Evolutionary conservation across 2,888 invertebrate species (phyloP), one percentile per base, ranked within the genome.

Genomic region (Lydus trimaculatus): DNA sequence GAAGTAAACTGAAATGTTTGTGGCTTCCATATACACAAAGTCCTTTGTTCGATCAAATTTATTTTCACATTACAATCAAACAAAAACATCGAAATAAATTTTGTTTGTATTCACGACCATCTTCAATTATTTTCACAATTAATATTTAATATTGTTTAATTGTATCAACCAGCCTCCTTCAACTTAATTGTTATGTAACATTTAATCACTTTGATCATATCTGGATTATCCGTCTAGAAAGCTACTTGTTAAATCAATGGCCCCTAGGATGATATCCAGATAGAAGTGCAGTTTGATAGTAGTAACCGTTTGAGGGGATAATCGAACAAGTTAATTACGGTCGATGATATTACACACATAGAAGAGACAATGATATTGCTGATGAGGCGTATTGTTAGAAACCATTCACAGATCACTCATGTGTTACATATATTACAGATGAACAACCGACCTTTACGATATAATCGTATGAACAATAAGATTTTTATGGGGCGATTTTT

Each of bases 281-380:
- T 8, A 56, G 25, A 25, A 56, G 56, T 56, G 56, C 56, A 56
- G 13, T 56, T 25, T 25, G 56, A 56, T 56, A 56, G 25, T 20
- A 56, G 25, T 25, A 25, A 65, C 48, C 62, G 33, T 36, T 52
- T 59, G 25, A 36, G 31, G 17, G 15, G 64, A 64, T 70, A 70
- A 70, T 70, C 67, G 70, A 70, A 70, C 70, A 67, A 70, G 70
- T 70, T 70, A 70, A 70, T 70, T 70, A 70, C 67, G 70, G 65
- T 43, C 31, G 60, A 11, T 17, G 58, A 67, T 64, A 61, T 43
- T 59, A 70, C 70, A 67, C 67, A 20, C 20, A 58, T 48, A 64
- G 64, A 64, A 67, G 67, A 68, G 68, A 64, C 68, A 66, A 72
- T 67, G 67, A 65, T 65, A 59, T 23, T 65, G 67, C 60, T 69